A percentile compares a stretch with the other conserved stretches of the same genome.
Conservation (phyloP, 2,797 vertebrate species). For the Cottoperca gobio region DNA sequence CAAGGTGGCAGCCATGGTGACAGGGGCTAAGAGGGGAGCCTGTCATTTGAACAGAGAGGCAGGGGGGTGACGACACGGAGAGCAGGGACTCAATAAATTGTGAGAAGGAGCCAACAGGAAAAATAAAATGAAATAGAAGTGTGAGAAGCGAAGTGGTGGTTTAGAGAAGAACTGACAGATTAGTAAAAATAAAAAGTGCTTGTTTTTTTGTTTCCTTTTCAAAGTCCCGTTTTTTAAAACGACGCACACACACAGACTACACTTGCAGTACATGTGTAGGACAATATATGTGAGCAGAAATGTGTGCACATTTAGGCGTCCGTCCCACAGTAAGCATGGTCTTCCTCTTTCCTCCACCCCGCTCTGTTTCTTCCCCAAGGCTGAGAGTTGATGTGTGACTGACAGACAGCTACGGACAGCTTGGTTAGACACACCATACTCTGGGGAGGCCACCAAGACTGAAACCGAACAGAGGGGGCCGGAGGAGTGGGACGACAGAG, state of each 20-base stretch:
- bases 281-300: constrained; percentile 7
- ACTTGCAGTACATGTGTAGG: background rate
- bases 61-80: constrained; percentile 46
- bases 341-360: constrained; percentile 26
- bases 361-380: constrained; percentile 58
- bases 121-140: constrained; percentile 40
- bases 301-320: constrained; percentile 22
- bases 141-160: constrained; percentile 22
- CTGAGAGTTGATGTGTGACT: constrained; percentile 76
- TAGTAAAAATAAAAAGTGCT: constrained; percentile 38
- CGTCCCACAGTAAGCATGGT: constrained; percentile 26
- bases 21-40: constrained; percentile 74
- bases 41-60: constrained; percentile 70
- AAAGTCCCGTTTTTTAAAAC: background rate
- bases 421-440: constrained; percentile 76
- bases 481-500: constrained; percentile 26
- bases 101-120: constrained; percentile 45
- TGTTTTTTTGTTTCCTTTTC: background rate
- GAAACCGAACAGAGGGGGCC: constrained; percentile 37
- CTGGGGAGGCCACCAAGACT: constrained; percentile 68
- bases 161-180: constrained; percentile 20
- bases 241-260: background rate
- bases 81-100: constrained; percentile 54
- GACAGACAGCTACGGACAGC: constrained; percentile 80
- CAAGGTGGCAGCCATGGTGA: constrained; percentile 72